phyloP scores from a whole-genome alignment of 2,113 vertebrate genomes.

The Bucco capensis region DNA sequence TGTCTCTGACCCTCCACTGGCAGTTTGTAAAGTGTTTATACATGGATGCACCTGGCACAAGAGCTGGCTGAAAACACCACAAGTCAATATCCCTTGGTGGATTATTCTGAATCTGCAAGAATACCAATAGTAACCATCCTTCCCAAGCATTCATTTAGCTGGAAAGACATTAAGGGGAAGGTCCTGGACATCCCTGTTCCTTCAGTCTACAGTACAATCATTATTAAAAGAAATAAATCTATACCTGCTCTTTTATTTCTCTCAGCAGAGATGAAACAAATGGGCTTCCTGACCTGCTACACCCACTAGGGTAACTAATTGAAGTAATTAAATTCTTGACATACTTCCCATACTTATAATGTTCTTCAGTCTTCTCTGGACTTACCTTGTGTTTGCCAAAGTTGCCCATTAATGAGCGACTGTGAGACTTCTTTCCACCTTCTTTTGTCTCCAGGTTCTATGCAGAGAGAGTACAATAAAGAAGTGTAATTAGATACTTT shows the following conservation, averaged over 20 bases:
- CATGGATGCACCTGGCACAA: background rate
- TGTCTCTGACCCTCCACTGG: background rate
- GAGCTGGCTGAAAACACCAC: background rate
- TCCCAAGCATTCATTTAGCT: background rate
- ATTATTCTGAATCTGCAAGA: background rate
- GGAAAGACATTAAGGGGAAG: background rate
- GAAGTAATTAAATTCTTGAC: slow-evolving; percentile 25
- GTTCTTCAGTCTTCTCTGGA: too few species aligned
- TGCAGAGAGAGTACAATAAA: slow-evolving; percentile 13
- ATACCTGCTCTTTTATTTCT: background rate
- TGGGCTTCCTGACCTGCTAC: background rate
- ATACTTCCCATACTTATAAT: background rate
- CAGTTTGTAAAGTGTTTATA: background rate
- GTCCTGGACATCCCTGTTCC: background rate
- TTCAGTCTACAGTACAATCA: background rate
- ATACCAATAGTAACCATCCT: background rate
- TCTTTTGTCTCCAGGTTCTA: slow-evolving; percentile 86
- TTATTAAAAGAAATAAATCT: background rate
- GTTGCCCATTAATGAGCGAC: slow-evolving; percentile 87
- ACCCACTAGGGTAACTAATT: background rate
- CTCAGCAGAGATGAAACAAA: background rate
- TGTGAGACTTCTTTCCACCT: slow-evolving; percentile 87
- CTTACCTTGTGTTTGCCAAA: slow-evolving; percentile 91
- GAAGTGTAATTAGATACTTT: background rate
- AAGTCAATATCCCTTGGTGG: background rate